Conservation (phyloP, 2,888 invertebrate species). For the Xanthorhoe spadicearia region DNA sequence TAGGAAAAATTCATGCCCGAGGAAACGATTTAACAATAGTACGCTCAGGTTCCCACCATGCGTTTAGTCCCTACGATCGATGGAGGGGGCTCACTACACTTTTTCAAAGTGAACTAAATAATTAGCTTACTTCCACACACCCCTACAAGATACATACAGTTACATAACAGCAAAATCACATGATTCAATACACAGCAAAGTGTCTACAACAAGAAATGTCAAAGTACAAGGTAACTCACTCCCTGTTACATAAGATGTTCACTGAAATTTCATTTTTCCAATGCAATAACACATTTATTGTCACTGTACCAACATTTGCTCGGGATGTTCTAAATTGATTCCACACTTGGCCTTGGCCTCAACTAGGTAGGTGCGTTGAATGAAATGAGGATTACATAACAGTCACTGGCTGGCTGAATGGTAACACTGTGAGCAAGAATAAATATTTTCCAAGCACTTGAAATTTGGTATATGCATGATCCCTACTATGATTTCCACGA, state of each 20-base stretch:
- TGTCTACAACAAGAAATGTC: constrained; percentile 48
- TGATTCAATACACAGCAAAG: constrained; percentile 65
- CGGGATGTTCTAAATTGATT: constrained; percentile 40
- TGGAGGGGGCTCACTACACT: constrained; percentile 54
- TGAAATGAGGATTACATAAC: constrained; percentile 72
- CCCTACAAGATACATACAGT: constrained; percentile 63
- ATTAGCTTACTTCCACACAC: constrained; percentile 58
- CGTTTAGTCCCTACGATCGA: constrained; percentile 43
- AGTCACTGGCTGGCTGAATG: constrained; percentile 57
- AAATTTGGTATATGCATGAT: constrained; percentile 21
- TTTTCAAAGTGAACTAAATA: constrained; percentile 58
- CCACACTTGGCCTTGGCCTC: constrained; percentile 65
- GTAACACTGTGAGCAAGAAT: constrained; percentile 49
- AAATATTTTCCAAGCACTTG: constrained; percentile 21
- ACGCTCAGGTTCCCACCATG: constrained; percentile 47
- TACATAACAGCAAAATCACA: constrained; percentile 78
- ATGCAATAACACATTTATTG: constrained; percentile 19
- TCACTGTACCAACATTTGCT: constrained; percentile 28
- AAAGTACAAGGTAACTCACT: constrained; percentile 61
- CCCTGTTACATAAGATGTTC: constrained; percentile 50
- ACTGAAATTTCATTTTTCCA: constrained; percentile 30
- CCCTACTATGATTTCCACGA: constrained; percentile 39
- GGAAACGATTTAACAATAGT: constrained; percentile 48
- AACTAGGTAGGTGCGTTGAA: constrained; percentile 47
- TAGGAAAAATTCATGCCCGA: constrained; percentile 73